Percentiles rank a stretch among this genome's conserved stretches.
These are phyloP conservation scores for Chinchilla lanigera DNA, from an alignment of 2,113 vertebrate species.

Conservation along the genomic window DNA sequence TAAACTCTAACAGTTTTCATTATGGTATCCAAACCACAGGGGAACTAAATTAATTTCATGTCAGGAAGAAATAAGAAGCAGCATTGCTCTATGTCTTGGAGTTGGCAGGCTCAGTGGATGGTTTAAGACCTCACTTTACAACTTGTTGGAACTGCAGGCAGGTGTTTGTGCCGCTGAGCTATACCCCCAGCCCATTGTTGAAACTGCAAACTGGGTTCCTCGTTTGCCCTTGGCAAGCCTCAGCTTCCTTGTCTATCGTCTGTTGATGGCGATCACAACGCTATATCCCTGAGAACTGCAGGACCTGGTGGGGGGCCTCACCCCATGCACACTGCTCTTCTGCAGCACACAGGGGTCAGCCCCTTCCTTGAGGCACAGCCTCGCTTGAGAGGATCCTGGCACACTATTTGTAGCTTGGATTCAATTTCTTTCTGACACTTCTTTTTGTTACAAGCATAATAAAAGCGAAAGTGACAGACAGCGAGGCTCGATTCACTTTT, in stretches of 20 bases:
- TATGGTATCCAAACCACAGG: not conserved
- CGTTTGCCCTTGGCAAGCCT: not conserved
- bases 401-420: conserved; percentile 20
- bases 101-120: not conserved
- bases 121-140: not conserved
- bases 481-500: conserved; percentile 59
- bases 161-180: too few species aligned
- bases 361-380: not conserved
- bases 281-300: not conserved
- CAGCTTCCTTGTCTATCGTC: conserved; percentile 6
- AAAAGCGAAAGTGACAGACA: conserved; percentile 70
- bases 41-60: not conserved
- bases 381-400: not conserved
- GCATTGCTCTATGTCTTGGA: not conserved
- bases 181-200: too few species aligned
- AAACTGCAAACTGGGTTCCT: too few species aligned
- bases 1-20: not conserved
- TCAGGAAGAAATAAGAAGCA: not conserved
- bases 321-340: rapidly evolving
- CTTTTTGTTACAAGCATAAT: conserved; percentile 72
- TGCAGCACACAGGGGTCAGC: rapidly evolving
- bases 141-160: not conserved
- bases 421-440: conserved; percentile 30
- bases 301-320: rapidly evolving
- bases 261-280: not conserved